Percentiles rank a stretch among this genome's conserved stretches.
Conservation (phyloP, 2,888 invertebrate genomes). For the Drosophila multiciliata region DNA sequence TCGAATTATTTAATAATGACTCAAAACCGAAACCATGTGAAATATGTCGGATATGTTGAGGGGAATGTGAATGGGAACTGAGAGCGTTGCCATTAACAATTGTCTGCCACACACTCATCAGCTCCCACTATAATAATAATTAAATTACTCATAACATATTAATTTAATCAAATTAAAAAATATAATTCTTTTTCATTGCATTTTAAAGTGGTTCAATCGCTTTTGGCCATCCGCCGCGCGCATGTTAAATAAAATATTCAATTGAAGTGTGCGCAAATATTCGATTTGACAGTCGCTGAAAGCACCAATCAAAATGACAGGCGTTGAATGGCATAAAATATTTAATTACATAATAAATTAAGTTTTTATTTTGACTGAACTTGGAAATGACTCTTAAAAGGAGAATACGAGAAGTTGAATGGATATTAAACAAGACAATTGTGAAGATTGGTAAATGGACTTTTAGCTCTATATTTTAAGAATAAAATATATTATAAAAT, state of each 20-base stretch:
- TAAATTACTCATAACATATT: slow-evolving; percentile 62
- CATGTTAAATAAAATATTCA: slow-evolving; percentile 49
- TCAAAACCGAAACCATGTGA: slow-evolving; percentile 23
- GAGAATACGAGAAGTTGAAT: background rate
- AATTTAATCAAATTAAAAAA: slow-evolving; percentile 64
- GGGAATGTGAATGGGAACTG: slow-evolving; percentile 2
- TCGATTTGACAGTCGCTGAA: slow-evolving; percentile 36
- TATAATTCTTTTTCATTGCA: slow-evolving; percentile 30
- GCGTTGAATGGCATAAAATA: slow-evolving; percentile 22
- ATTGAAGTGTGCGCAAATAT: slow-evolving; percentile 24
- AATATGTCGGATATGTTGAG: slow-evolving; percentile 23
- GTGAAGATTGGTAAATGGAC: background rate
- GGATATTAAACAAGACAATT: background rate
- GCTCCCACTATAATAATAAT: slow-evolving; percentile 47
- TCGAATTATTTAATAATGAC: slow-evolving; percentile 61
- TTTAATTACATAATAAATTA: slow-evolving; percentile 16
- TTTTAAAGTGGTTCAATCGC: slow-evolving; percentile 18
- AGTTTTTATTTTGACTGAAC: background rate
- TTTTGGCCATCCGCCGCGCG: background rate
- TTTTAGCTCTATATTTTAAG: background rate
- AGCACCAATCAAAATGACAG: slow-evolving; percentile 17
- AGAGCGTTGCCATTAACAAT: slow-evolving; percentile 6
- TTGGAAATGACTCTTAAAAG: slow-evolving; percentile 2
- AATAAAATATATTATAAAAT: background rate
- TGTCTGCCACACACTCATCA: slow-evolving; percentile 9